Base-by-base conservation (phyloP, 2,888 invertebrate species). In the Macrosiphum euphorbiae region DNA sequence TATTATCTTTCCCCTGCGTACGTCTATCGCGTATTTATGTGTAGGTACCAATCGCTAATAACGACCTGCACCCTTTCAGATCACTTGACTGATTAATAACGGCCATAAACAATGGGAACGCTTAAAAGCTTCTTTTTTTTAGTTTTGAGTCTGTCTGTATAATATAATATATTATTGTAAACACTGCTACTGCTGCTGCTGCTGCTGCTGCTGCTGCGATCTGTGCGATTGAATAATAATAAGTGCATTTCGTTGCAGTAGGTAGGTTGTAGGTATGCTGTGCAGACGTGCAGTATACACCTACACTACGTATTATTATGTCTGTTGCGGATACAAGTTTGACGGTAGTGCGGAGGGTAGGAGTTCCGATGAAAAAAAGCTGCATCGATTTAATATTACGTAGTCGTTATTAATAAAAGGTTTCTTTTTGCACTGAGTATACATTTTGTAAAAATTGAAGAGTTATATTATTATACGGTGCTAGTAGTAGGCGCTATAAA, bases 21-120 rank as follows among this genome's bases (percentile, higher is more conserved):
- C 20, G 52, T 52, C 16, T 52, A 20, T 52, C 1, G 13, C 13
- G 50, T 13, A 50, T 11, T 52, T 20, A 50, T 50, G 52, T 58
- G 5, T 58, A 58, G n/a, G n/a, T n/a, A n/a, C n/a, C n/a, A n/a
- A n/a, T 35, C 78, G 16, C 35, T 35, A 35, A 20, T 78, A 8
- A 35, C 7, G 35, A 78, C 16, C n/a, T 5, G 78, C 11, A 7
- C 7, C 35, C 35, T 20, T n/a, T n/a, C n/a, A n/a, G n/a, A n/a
- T n/a, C 78, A 78, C 78, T n/a, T 92, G 92, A 92, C 92, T 92
- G 86, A 92, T 92, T 61, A 58, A 61, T 90, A 90, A 90, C 52
- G 90, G 78, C 47, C 84, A 90, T 78, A 78, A 78, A 90, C 90
- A 90, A 90, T 90, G 78, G 90, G 52, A 90, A 52, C 26, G 78